Percentiles rank a stretch among this genome's conserved stretches.
Conservation (phyloP, 2,113 vertebrate species). For the Dicrurus megarhynchus region DNA sequence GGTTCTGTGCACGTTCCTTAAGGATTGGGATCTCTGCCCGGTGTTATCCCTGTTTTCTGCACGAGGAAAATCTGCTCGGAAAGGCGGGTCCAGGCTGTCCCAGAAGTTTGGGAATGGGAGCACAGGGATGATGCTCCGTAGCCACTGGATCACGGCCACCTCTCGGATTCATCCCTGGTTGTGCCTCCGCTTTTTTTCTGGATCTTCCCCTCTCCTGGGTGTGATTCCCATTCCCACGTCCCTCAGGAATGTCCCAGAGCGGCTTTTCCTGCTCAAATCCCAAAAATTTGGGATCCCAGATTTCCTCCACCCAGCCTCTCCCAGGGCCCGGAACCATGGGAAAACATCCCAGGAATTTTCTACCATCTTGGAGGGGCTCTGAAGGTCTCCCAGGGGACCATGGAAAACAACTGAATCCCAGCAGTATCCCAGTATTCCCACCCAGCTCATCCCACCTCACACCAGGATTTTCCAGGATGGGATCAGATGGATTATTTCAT, state of each 20-base stretch:
- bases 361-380: no score
- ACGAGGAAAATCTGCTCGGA: neutral
- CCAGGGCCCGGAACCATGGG: accelerated
- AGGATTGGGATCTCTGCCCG: neutral
- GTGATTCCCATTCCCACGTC: neutral
- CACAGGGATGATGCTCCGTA: accelerated
- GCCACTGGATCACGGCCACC: accelerated
- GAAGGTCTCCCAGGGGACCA: neutral
- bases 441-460: neutral
- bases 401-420: accelerated
- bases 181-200: neutral
- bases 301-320: neutral
- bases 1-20: neutral
- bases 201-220: neutral
- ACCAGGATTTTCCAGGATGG: neutral
- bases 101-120: neutral
- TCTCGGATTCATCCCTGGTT: neutral
- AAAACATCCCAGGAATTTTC: neutral
- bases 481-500: accelerated
- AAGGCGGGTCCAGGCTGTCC: neutral
- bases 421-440: accelerated
- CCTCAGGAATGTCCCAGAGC: accelerated
- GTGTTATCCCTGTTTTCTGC: neutral
- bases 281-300: neutral
- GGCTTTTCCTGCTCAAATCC: neutral